A percentile compares a stretch with the other conserved stretches of the same genome.
These are phyloP conservation scores for Nannobrachium achirus DNA, from an alignment of 2,113 vertebrate species.

Conservation along the genomic window DNA sequence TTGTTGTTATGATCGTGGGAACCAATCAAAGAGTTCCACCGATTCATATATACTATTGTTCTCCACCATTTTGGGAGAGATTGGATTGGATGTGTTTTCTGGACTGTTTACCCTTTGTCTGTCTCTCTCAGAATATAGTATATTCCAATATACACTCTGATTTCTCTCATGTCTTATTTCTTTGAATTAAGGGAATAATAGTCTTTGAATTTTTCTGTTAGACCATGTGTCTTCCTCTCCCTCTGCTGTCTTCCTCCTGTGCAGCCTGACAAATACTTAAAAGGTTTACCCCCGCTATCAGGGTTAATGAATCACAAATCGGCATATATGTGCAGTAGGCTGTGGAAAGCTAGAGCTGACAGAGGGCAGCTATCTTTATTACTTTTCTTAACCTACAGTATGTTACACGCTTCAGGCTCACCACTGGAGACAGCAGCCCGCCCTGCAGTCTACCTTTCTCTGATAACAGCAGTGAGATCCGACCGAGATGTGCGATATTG, in stretches of 20 bases:
- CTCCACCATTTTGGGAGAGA: too few species aligned
- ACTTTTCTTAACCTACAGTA: constrained; percentile 29
- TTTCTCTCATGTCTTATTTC: too few species aligned
- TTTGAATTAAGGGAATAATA: too few species aligned
- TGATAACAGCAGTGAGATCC: constrained; percentile 52
- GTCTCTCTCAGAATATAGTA: too few species aligned
- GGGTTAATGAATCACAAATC: constrained; percentile 23
- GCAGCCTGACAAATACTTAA: constrained; percentile 31
- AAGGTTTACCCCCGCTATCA: constrained; percentile 33
- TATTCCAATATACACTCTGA: too few species aligned
- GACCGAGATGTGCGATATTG: constrained; percentile 12
- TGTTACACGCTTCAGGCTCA: constrained; percentile 31
- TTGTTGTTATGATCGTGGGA: too few species aligned
- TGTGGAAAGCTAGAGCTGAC: constrained; percentile 26
- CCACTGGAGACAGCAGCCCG: constrained; percentile 33
- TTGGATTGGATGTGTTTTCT: too few species aligned
- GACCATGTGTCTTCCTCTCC: constrained; percentile 10
- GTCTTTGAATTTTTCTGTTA: too few species aligned
- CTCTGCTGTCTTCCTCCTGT: constrained; percentile 8
- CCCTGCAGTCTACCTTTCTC: constrained; percentile 22
- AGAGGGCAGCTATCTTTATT: constrained; percentile 43
- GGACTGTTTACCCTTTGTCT: too few species aligned
- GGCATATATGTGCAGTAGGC: constrained; percentile 33
- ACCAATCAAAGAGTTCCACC: too few species aligned
- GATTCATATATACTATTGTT: too few species aligned